Base-by-base conservation (phyloP, 92 coral and sea anemone species). In the Plumapathes pennacea region DNA sequence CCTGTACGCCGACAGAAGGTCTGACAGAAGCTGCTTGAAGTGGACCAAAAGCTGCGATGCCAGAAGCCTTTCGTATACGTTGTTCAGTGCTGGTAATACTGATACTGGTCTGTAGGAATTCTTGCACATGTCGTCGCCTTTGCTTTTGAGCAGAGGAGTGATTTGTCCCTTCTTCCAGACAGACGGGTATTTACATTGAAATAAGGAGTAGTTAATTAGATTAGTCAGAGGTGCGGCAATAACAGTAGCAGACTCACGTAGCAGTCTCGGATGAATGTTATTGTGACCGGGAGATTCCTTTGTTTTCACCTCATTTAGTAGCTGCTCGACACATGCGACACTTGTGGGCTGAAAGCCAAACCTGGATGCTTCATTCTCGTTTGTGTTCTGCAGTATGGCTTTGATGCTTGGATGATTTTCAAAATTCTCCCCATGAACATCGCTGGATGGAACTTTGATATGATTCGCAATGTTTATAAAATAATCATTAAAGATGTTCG, bases 111-210 rank as follows among this genome's bases (percentile, higher is more conserved):
- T 41, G 54, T 53, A 78, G 72, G 69, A 69, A 21, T n/a, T 38
- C 42, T 70, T 69, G 42, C 50, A 22, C 25, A 44, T 17, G 69
- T 77, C 84, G 32, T 74, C 73, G 17, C 46, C 73, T 27, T 31
- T 74, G n/a, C n/a, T n/a, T 66, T 75, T 75, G 44, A 65, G 65
- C 12, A 65, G n/a, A 24, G 85, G 85, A 10, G 78, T 78, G 17
- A 69, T 58, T 36, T 78, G 85, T n/a, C 80, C 85, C 85, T 71
- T 79, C 41, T 79, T 71, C 80, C 80, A 63, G 48, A 67, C 68
- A 5, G 80, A 40, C 5, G 80, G 80, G 57, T 64, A 79, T 48
- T 54, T 46, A 45, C 69, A 24, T 38, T 62, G 63, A 22, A 32
- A 53, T 41, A 80, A 71, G 17, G 86, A 63, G 15, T 52, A 34